Percentiles rank a stretch among this genome's conserved stretches.
Evolutionary conservation across 2,113 vertebrate genomes (phyloP).

Genomic region (Brachyistius frenatus): DNA sequence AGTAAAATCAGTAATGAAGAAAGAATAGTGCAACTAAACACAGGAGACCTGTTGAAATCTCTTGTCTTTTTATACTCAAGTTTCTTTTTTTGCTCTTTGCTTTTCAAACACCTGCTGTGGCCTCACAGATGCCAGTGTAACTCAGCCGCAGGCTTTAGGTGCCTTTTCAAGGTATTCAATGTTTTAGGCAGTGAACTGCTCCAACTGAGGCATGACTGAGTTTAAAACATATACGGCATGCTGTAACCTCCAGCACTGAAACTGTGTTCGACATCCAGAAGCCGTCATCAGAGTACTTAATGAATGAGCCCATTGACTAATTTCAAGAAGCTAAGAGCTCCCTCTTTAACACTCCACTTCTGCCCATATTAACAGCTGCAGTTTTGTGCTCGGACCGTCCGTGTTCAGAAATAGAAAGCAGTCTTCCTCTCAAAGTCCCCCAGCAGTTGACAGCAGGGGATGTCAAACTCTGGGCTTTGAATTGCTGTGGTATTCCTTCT

Average conservation of each 20-base stretch:
- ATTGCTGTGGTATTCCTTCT: constrained; percentile 40
- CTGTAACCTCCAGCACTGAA: neutral
- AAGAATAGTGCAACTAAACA: neutral
- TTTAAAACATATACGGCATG: neutral
- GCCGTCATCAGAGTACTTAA: neutral
- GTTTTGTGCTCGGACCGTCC: constrained; percentile 11
- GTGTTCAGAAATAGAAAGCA: constrained; percentile 29
- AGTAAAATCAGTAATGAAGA: neutral
- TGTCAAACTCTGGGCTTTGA: constrained; percentile 45
- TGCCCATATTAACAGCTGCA: constrained; percentile 3
- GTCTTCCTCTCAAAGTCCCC: constrained; percentile 32
- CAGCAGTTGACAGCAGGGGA: constrained; percentile 41
- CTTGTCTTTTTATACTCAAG: neutral
- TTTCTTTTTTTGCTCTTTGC: constrained; percentile 1
- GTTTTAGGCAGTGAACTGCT: constrained; percentile 11
- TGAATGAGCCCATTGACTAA: constrained; percentile 2
- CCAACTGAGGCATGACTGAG: neutral
- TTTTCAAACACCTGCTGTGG: constrained; percentile 16
- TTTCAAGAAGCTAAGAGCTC: constrained; percentile 18
- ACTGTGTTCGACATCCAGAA: neutral
- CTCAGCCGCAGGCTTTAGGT: constrained; percentile 2
- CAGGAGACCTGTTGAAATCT: too few species aligned
- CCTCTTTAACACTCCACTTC: neutral
- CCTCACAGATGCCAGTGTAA: constrained; percentile 4
- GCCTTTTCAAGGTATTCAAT: constrained; percentile 12